Evolutionary conservation across 2,888 invertebrate species (phyloP), one percentile per base, ranked within the genome.

Genomic region (Trypoxylon attenuatum): DNA sequence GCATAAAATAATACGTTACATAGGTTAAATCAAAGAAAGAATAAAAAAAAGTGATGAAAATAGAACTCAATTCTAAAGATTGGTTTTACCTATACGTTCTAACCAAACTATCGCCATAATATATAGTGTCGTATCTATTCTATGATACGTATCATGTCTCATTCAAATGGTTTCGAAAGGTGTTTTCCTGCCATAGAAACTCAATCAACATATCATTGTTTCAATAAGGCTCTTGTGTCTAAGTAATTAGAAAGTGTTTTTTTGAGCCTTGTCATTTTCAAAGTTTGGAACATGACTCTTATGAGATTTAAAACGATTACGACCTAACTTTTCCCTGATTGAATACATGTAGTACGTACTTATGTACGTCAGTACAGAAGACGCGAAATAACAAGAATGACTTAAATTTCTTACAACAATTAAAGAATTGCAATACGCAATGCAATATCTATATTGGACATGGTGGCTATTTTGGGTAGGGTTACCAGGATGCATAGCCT

Each of bases 391-490:
- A 56, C 41, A 57, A 76, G 61, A 55, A 76, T 76, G 76, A 77
- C 78, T 60, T 74, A 75, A 59, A 53, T 42, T 25, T 19, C 38
- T 65, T 23, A 23, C 45, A 43, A 63, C 15, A 47, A 47, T 52
- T 27, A 43, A 55, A 49, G 41, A 54, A 45, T 38, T 39, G 50
- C 54, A 18, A 56, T 72, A 61, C 69, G 79, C 79, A 69, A 86
- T 86, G 86, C 78, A 59, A 59, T 69, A 77, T 74, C 73, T 82
- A 62, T 77, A 67, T 73, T 81, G 82, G 82, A 72, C 81, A 63
- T 82, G 78, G 63, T 85, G 81, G 79, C 69, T 83, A 69, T 75
- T 85, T 67, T 86, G 82, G 79, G 81, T 78, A 79, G 80, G 81
- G 74, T 72, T 86, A 54, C 81, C 84, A 42, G 77, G 76, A 53